Conservation (phyloP, 2,113 vertebrate species). For the Pelodiscus sinensis region DNA sequence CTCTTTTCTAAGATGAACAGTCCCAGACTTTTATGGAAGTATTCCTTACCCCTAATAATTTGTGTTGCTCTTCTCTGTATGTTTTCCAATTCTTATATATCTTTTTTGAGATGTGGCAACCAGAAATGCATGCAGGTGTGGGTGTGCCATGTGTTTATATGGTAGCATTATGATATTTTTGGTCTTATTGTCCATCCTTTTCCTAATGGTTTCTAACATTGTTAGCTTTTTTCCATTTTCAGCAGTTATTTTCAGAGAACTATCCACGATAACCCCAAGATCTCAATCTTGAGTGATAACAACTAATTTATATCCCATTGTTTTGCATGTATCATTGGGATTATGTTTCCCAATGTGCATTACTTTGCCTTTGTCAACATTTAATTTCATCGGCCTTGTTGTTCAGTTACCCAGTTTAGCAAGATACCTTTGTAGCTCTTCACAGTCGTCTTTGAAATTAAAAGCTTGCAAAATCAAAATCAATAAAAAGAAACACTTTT, state of each 20-base stretch:
- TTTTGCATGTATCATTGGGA: background rate
- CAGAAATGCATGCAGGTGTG: background rate
- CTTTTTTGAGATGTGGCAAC: background rate
- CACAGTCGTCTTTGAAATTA: background rate
- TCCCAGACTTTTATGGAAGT: background rate
- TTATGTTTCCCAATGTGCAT: background rate
- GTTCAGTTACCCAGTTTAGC: background rate
- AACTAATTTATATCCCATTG: background rate
- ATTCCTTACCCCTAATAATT: background rate
- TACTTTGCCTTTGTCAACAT: background rate
- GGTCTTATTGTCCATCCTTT: background rate
- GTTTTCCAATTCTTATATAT: background rate
- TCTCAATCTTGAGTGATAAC: background rate
- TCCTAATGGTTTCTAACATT: background rate
- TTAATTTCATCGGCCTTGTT: background rate
- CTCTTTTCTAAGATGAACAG: background rate
- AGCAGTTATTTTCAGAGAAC: background rate
- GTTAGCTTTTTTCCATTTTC: background rate
- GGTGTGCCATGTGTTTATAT: background rate
- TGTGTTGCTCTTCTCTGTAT: background rate
- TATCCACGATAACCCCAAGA: background rate
- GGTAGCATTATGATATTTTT: background rate
- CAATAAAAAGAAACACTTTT: constrained; percentile 12
- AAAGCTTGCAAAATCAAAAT: constrained; percentile 32
- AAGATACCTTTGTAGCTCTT: background rate